Base-by-base conservation (phyloP, 2,113 vertebrate species). In the Mobula birostris region DNA sequence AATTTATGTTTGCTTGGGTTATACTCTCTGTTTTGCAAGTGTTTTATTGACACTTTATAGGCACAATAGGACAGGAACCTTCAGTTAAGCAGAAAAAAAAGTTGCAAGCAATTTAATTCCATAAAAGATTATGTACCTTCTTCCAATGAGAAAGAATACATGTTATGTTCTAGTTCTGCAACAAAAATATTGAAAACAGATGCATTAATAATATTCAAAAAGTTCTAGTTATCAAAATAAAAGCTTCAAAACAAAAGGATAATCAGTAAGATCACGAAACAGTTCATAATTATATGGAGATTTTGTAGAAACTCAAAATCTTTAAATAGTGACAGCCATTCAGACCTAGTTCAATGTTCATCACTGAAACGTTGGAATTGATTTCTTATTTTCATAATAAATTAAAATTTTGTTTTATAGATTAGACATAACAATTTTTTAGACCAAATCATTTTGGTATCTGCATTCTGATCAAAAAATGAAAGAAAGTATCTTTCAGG, bases 61-160 rank as follows among this genome's bases (percentile, higher is more conserved):
- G 0, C n/a, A 56, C 32, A 29, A 32, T 56, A 32, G n/a, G 29
- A 32, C 27, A 88, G 29, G 21, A 83, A 12, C 12, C 29, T 74
- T 63, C 63, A 63, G 5, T 61, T 48, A n/a, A n/a, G 61, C 88
- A 93, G 68, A 48, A 70, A 74, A 70, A 74, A 8, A 48, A 76
- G 27, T 17, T 76, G 11, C 68, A n/a, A 40, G 12, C 9, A 74
- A 93, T 56, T 12, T 93, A 70, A 19, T 9, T 32, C n/a, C 15
- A 36, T 68, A 74, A 74, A 93, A 93, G 40, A 32, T 21, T 21
- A 8, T 29, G 40, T 93, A 93, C 91, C 91, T 93, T 93, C 91
- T 74, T 93, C 91, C 36, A 36, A 74, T 70, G 72, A 93, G 36
- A 93, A 70, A 24, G 70, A 74, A 93, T 93, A 12, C 40, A 40